Conservation (phyloP, 2,888 invertebrate genomes). For the Cosmia trapezina region DNA sequence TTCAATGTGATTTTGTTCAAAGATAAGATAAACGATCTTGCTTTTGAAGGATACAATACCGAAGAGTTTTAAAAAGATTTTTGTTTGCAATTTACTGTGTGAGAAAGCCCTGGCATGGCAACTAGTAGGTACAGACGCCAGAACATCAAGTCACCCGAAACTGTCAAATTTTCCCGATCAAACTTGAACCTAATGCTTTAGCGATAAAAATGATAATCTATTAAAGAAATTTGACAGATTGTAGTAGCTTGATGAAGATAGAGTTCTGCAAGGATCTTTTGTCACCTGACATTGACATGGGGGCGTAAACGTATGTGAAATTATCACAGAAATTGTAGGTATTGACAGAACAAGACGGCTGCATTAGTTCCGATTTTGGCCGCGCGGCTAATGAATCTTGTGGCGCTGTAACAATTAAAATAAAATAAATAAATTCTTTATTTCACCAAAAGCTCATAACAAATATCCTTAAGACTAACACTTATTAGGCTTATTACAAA, state of each 20-base stretch:
- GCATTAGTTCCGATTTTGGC: background rate
- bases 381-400: background rate
- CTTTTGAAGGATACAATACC: background rate
- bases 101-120: background rate
- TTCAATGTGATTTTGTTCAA: constrained; percentile 30
- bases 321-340: background rate
- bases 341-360: background rate
- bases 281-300: background rate
- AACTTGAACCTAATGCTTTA: no score
- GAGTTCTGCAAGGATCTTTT: background rate
- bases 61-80: background rate
- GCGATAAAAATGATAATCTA: no score
- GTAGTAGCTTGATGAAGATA: no score
- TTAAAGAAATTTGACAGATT: no score
- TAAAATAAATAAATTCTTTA: no score
- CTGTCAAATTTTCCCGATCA: no score
- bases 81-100: background rate
- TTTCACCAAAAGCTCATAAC: no score
- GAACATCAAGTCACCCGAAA: no score
- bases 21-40: background rate
- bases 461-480: no score
- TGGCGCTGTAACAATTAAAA: no score
- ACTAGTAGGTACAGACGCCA: background rate
- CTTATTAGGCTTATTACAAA: no score
- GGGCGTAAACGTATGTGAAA: background rate